Percentiles rank a stretch among this genome's conserved stretches.
Evolutionary conservation across 2,888 invertebrate genomes (phyloP).

Genomic region (Clostera curtula): DNA sequence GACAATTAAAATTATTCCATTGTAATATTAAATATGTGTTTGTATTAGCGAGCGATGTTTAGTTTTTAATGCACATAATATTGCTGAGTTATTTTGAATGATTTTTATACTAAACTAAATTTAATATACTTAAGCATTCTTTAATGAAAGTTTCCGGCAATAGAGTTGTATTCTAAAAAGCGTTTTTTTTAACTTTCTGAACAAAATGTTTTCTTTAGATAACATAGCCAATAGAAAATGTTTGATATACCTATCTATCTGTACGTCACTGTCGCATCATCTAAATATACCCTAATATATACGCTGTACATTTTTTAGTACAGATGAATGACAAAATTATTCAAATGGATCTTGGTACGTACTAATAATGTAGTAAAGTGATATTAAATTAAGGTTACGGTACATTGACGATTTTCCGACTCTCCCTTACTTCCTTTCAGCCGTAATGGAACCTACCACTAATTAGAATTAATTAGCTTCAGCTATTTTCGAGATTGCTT

Average conservation of each 20-base stretch:
- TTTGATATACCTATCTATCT: slow-evolving; percentile 1
- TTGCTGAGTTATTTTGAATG: no score
- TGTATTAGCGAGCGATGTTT: no score
- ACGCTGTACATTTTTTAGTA: slow-evolving; percentile 24
- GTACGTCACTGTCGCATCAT: background rate
- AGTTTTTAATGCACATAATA: no score
- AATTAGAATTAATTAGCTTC: slow-evolving; percentile 56
- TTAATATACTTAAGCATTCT: no score
- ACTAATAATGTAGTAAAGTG: slow-evolving; percentile 36
- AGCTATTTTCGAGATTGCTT: slow-evolving; percentile 33
- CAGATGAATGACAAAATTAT: slow-evolving; percentile 51
- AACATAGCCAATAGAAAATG: slow-evolving; percentile 1
- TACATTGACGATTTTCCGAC: slow-evolving; percentile 53
- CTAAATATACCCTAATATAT: slow-evolving; percentile 4
- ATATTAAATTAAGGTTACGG: slow-evolving; percentile 53
- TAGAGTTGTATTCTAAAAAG: slow-evolving; percentile 6
- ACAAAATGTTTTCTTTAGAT: slow-evolving; percentile 10
- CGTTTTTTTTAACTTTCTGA: slow-evolving; percentile 12
- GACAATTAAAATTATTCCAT: no score
- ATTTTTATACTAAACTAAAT: no score
- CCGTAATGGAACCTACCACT: slow-evolving; percentile 34
- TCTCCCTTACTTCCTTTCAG: slow-evolving; percentile 33
- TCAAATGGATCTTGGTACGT: slow-evolving; percentile 42
- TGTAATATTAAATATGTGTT: no score
- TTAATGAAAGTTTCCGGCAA: no score